Base-by-base conservation (phyloP, 2,797 vertebrate species). In the Columba guinea region DNA sequence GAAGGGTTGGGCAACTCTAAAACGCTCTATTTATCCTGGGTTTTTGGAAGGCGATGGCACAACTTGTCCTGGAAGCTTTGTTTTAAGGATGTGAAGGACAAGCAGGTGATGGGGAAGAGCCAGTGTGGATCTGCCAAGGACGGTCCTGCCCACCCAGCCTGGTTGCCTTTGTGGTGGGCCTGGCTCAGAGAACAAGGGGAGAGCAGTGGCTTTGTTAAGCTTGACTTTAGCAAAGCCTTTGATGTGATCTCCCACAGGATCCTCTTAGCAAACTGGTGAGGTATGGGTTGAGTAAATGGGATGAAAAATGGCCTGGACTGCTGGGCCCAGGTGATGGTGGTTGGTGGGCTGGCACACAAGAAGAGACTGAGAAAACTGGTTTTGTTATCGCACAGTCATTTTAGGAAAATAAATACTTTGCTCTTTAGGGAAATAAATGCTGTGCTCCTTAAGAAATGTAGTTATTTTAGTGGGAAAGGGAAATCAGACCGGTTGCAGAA, bases 381-480 rank as follows among this genome's bases (percentile, higher is more conserved):
- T 53, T 76, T 65, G 53, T 70, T 78, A 71, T 41, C 69, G 17
- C 55, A 49, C 24, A 49, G 11, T 75, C n/a, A 84, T 90, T 89
- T 71, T 71, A 78, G 63, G 62, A 46, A 84, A 86, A 75, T 22
- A 89, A 80, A 87, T 35, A 35, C 62, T 90, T 68, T 49, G 37
- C 52, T 93, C 58, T 53, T 37, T 55, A 67, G 88, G 76, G 69
- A 90, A 86, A 77, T 73, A 88, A 83, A 77, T 58, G 28, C 44
- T 26, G 56, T 55, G 49, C 49, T 92, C 65, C 44, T 56, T 62
- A 81, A 77, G 84, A 90, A 90, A 82, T 73, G 4, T 8, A 48
- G 89, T 94, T 92, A 49, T 88, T 82, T 92, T 76, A 17, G 48
- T 90, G 70, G 81, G 64, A 82, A 81, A 51, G 76, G 39, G 62